phyloP scores from a whole-genome alignment of 2,797 vertebrate genomes.

The Psittacula derbiana region DNA sequence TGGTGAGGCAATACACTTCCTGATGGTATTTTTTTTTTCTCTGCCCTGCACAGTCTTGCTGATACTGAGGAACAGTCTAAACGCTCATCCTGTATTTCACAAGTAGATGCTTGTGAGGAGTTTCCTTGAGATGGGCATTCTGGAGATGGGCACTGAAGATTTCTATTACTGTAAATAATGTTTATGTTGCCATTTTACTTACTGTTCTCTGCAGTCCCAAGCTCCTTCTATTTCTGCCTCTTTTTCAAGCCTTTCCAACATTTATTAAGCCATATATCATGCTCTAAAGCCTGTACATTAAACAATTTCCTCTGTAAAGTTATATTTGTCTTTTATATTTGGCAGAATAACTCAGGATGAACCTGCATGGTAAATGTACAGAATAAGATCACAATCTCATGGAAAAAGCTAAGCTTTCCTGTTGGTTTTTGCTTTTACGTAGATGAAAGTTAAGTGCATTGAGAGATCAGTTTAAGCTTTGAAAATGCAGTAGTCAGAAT shows the following conservation, averaged over 20 bases:
- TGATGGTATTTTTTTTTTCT: background rate
- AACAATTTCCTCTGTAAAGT: background rate
- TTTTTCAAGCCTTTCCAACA: background rate
- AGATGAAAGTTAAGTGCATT: background rate
- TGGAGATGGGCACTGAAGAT: background rate
- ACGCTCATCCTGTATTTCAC: background rate
- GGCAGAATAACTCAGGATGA: background rate
- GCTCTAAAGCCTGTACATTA: background rate
- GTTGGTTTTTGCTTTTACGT: background rate
- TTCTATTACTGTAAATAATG: background rate
- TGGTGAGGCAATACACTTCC: background rate
- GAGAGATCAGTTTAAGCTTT: background rate
- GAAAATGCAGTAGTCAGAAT: background rate
- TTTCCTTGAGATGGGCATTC: background rate
- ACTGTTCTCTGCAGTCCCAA: background rate
- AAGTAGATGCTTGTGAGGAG: fast-evolving
- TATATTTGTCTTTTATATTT: background rate
- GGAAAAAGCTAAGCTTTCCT: background rate
- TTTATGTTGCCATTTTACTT: background rate
- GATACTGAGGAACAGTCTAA: background rate
- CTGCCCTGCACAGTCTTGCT: background rate
- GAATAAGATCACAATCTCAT: background rate
- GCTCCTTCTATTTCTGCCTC: background rate
- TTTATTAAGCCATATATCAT: background rate
- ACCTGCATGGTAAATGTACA: background rate